These are phyloP conservation scores for Forbesichthys agassizii DNA, from an alignment of 2,113 vertebrate species.

Conservation along the genomic window DNA sequence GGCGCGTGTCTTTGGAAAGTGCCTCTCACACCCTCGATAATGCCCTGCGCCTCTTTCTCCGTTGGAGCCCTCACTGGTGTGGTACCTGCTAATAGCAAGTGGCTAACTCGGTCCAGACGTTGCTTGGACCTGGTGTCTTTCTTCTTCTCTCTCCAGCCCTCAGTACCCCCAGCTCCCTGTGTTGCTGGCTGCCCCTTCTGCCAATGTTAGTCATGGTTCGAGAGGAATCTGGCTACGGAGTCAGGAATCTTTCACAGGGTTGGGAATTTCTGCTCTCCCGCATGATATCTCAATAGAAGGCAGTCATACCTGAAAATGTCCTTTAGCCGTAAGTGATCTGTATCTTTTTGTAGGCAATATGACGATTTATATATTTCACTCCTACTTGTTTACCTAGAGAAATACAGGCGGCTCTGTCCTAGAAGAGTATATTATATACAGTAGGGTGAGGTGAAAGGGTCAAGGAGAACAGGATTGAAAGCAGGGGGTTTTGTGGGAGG, in stretches of 20 bases:
- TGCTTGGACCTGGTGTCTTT: background rate
- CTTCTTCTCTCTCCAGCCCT: constrained; percentile 11
- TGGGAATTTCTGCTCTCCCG: constrained; percentile 23
- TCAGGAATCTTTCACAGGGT: constrained; percentile 46
- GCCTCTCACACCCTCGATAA: constrained; percentile 7
- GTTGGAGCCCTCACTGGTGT: constrained; percentile 28
- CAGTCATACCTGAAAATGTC: constrained; percentile 37
- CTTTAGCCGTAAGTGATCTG: no score
- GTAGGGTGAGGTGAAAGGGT: constrained; percentile 8
- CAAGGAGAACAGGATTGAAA: constrained; percentile 2
- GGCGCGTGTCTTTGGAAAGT: constrained; percentile 19
- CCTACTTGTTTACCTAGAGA: constrained; percentile 9
- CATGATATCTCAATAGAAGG: constrained; percentile 28
- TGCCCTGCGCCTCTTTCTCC: constrained; percentile 21
- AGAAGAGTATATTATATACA: background rate
- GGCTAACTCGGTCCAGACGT: constrained; percentile 65
- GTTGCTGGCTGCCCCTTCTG: constrained; percentile 30
- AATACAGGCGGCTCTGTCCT: constrained; percentile 13
- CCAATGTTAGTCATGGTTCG: constrained; percentile 42
- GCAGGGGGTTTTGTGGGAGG: background rate
- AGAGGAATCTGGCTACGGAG: constrained; percentile 26
- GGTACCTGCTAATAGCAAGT: constrained; percentile 46
- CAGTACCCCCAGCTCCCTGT: constrained; percentile 38
- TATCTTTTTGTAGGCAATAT: background rate
- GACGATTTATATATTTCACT: background rate